Conservation (phyloP, 2,797 vertebrate genomes). For the Parauchenoglanis ngamensis region DNA sequence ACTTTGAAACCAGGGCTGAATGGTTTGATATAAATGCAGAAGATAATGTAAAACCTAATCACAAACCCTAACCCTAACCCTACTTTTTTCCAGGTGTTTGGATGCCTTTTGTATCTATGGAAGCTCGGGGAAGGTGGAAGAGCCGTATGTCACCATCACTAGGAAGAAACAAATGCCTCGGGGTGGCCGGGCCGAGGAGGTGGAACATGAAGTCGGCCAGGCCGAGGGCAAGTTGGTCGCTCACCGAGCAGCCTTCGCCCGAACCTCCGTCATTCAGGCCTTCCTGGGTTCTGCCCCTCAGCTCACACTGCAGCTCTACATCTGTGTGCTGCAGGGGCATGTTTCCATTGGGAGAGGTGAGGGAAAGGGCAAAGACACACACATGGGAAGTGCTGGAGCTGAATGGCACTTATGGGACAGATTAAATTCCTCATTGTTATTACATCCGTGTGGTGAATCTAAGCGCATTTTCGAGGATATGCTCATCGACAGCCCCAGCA, state of each 20-base stretch:
- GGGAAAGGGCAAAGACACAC: neutral
- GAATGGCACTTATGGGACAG: neutral
- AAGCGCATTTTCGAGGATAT: neutral
- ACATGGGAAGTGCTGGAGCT: neutral
- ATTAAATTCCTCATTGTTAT: neutral
- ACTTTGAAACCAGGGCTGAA: neutral
- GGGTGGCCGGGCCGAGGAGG: slow-evolving; percentile 84
- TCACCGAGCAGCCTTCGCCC: slow-evolving; percentile 91
- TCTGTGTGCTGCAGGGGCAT: slow-evolving; percentile 83
- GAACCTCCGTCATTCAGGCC: slow-evolving; percentile 94
- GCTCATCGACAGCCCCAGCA: neutral
- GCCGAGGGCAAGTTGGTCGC: slow-evolving; percentile 92
- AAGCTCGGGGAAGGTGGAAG: slow-evolving; percentile 83
- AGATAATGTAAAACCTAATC: neutral
- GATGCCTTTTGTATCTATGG: slow-evolving; percentile 94
- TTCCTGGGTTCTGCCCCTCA: slow-evolving; percentile 97
- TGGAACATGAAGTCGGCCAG: slow-evolving; percentile 95
- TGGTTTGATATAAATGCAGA: neutral
- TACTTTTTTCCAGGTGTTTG: slow-evolving; percentile 81
- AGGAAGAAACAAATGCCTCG: slow-evolving; percentile 91
- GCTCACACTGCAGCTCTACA: slow-evolving; percentile 96
- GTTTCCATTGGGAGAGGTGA: slow-evolving; percentile 85
- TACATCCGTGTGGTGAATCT: neutral
- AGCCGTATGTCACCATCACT: slow-evolving; percentile 97
- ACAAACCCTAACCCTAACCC: neutral